Percentiles rank a stretch among this genome's conserved stretches.
These are phyloP conservation scores for Sorex fumeus DNA, from an alignment of 2,113 vertebrate genomes.

Conservation along the genomic window DNA sequence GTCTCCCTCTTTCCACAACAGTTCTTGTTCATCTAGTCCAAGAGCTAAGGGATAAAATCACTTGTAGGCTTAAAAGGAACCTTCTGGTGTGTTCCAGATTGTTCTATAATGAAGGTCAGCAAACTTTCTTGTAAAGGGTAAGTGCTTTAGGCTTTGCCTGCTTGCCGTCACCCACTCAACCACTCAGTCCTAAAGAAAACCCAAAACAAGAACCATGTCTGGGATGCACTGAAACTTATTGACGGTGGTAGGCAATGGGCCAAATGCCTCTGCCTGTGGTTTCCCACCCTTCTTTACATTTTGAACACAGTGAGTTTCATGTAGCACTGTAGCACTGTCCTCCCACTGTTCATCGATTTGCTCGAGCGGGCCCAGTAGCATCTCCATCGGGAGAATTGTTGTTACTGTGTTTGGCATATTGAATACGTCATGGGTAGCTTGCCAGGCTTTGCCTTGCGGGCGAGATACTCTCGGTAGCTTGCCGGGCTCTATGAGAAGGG, in stretches of 20 bases:
- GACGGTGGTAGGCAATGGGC: background rate
- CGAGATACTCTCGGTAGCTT: too few species aligned
- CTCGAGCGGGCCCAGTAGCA: too few species aligned
- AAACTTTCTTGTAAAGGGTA: conserved; percentile 42
- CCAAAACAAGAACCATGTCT: background rate
- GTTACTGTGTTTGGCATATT: too few species aligned
- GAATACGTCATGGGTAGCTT: too few species aligned
- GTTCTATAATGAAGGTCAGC: conserved; percentile 6
- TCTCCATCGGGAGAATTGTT: too few species aligned
- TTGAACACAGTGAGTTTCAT: conserved; percentile 39
- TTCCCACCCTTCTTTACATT: background rate
- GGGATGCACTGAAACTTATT: background rate
- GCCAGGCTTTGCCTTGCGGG: too few species aligned
- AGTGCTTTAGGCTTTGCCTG: conserved; percentile 20
- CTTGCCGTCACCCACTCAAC: background rate
- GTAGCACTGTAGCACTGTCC: too few species aligned
- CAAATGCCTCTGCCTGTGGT: background rate
- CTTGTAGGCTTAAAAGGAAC: conserved; percentile 35
- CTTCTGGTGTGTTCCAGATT: conserved; percentile 53
- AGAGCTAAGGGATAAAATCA: background rate
- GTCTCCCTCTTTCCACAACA: background rate
- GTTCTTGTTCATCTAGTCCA: conserved; percentile 16
- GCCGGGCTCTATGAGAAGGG: too few species aligned
- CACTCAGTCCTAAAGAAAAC: background rate
- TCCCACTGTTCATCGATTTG: too few species aligned